phyloP scores from a whole-genome alignment of 2,113 vertebrate genomes.

The Corythaeola cristata region DNA sequence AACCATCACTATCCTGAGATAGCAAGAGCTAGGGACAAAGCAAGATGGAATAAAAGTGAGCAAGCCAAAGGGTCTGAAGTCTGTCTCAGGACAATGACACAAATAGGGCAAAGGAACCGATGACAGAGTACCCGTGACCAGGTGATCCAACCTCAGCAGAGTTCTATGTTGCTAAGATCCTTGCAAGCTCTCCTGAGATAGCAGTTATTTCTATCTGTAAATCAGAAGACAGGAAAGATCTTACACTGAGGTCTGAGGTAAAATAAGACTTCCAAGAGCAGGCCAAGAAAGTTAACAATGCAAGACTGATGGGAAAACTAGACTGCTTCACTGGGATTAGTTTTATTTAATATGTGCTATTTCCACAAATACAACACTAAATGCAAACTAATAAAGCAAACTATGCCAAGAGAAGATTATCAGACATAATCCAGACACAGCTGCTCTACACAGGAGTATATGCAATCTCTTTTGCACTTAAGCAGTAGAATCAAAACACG shows the following conservation, averaged over 20 bases:
- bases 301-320: background rate
- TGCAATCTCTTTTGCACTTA: constrained; percentile 28
- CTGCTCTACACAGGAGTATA: constrained; percentile 29
- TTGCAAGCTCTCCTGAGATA: background rate
- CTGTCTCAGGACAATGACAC: background rate
- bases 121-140: fast-evolving
- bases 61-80: background rate
- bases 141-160: background rate
- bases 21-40: background rate
- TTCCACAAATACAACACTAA: constrained; percentile 46
- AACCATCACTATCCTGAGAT: background rate
- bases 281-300: background rate
- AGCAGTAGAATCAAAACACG: background rate
- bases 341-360: constrained; percentile 38
- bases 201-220: background rate
- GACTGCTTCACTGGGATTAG: background rate
- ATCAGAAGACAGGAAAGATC: background rate
- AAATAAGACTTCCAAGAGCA: background rate
- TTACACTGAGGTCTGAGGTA: background rate
- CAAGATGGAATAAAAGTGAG: background rate
- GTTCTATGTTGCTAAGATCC: background rate
- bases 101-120: background rate
- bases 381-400: constrained; percentile 66
- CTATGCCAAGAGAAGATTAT: constrained; percentile 68
- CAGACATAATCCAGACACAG: constrained; percentile 54